Evolutionary conservation across 2,797 vertebrate genomes (phyloP), one percentile per base, ranked within the genome.

Genomic region (Sandelia bainsii): DNA sequence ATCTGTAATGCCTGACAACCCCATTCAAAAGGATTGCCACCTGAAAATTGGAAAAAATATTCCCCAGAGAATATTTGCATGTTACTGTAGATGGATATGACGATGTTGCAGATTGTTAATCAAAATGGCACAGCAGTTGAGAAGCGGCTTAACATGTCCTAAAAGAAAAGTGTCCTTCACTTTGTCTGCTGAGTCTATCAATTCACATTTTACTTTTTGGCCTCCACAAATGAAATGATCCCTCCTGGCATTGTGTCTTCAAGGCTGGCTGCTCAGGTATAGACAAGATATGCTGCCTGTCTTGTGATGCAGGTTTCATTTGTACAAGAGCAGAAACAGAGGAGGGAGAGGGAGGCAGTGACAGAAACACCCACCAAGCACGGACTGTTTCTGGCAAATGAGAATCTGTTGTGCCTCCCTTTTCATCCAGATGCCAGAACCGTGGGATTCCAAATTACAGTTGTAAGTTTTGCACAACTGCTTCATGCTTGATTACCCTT

Each of bases 401-500:
- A 88, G 84, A 91, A 90, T 91, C 81, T 92, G 91, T 85, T 88
- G 88, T 85, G 83, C 74, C 79, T 91, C 75, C 64, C 67, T 89
- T 75, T 80, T 82, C 81, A 79, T 90, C 84, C 81, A 88, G 79
- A 87, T 91, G 80, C 83, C 81, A 46, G 64, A 63, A 51, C 73
- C 68, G 80, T 83, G 76, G 83, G 89, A 91, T 86, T 84, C 86
- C 87, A 93, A 90, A 93, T 91, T 91, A 91, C 79, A 19, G 84
- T 87, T 77, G 89, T 92, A 90, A 83, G 90, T 93, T 93, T 84
- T 81, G 79, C 82, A 87, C 86, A 91, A 83, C 85, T 75, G 86
- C 81, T 78, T 89, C 81, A 89, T 49, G 89, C 91, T 89, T 93
- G 92, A 91, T 93, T 93, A 91, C 83, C 81, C 78, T 79, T 71